Percentiles rank a stretch among this genome's conserved stretches.
phyloP scores from a whole-genome alignment of 1,140 invertebrate genomes.

The Acromyrmex charruanus region DNA sequence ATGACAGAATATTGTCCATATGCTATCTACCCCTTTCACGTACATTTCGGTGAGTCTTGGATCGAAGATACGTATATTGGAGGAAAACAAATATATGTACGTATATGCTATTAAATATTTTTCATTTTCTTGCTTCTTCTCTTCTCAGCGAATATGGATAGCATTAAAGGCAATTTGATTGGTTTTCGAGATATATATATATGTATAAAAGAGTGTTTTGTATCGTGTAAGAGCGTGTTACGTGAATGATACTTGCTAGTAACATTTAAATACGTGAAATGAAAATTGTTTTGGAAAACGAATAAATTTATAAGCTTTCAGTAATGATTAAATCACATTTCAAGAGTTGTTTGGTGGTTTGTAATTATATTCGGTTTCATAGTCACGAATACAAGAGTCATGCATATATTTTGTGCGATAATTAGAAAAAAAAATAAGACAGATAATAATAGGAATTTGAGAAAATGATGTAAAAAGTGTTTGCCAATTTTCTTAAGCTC shows the following conservation, averaged over 20 bases:
- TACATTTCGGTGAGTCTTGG: not conserved
- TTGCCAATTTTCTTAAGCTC: not conserved
- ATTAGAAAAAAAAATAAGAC: not conserved
- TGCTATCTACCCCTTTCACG: not conserved
- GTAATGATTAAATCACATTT: not conserved
- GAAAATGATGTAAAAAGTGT: not conserved
- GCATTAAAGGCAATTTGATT: not conserved
- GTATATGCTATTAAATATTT: not conserved
- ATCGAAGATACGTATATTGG: not conserved
- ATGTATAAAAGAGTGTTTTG: too few relatives aligned
- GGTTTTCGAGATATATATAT: too few relatives aligned
- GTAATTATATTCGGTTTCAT: conserved; percentile 1
- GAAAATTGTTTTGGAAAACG: not conserved
- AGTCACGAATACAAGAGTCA: not conserved
- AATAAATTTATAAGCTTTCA: not conserved
- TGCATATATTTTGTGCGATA: not conserved
- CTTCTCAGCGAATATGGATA: not conserved
- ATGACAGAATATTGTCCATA: not conserved
- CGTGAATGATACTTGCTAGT: not conserved
- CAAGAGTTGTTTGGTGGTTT: not conserved
- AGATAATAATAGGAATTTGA: not conserved
- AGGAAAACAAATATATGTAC: not conserved
- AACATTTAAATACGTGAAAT: not conserved
- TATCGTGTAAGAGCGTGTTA: not conserved
- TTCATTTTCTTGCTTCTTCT: not conserved